Evolutionary conservation across 1,140 invertebrate genomes (phyloP), one percentile per base, ranked within the genome.

Genomic region (Andricus grossulariae): DNA sequence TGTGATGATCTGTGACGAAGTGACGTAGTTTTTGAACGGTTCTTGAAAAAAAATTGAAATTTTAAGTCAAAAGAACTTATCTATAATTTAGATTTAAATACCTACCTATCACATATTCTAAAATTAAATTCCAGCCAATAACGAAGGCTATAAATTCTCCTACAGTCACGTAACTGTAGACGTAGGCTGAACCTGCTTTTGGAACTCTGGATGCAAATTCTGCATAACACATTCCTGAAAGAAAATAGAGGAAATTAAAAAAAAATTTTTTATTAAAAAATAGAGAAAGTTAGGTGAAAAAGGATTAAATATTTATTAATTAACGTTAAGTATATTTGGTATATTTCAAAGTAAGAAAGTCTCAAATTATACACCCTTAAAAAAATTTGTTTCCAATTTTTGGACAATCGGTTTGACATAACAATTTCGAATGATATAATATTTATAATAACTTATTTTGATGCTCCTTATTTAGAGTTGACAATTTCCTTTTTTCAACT

Each of bases 91-190:
- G 3, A 18, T 39, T 78, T 70, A 50, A 70, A 57, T 18, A 71
- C 89, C 91, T 90, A 97, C 96, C 97, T 77, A 98, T 97, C 3
- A 97, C 94, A 91, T 98, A 97, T 91, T 98, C 97, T 82, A 98
- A 88, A 77, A 98, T 95, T 10, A 98, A 92, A 93, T 97, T 98
- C 97, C 97, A 98, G 39, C 97, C 97, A 88, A 94, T 96, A 77
- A 93, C 94, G 91, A 93, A 98, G 80, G 93, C 97, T 57, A 92
- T 94, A 89, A 94, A 94, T 90, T 98, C 97, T 10, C 97, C 97
- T 45, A 97, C 94, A 45, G 95, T 96, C 1, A 97, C 96, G 89
- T 98, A 98, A 86, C 95, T 97, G 87, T 97, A 98, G 71, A 97
- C 93, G 87, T 98, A 98, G 0, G 96, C 96, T 18, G 96, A 97